phyloP scores from a whole-genome alignment of 2,113 vertebrate species.

The Hippoglossus stenolepis region DNA sequence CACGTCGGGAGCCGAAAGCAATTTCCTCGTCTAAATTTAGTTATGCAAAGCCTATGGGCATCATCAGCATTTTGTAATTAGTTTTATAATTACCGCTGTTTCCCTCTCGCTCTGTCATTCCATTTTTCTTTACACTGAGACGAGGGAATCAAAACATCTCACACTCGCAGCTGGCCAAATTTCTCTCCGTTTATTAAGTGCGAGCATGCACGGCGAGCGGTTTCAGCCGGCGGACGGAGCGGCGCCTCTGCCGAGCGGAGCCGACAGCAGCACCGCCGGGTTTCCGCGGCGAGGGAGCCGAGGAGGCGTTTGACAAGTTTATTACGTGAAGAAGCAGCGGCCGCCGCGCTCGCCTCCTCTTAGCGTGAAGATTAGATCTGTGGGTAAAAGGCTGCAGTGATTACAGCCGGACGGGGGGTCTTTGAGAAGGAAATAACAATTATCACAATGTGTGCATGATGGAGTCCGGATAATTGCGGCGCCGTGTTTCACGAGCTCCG shows the following conservation, averaged over 20 bases:
- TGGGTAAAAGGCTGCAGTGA: slow-evolving; percentile 26
- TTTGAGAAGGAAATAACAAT: slow-evolving; percentile 19
- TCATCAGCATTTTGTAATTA: slow-evolving; percentile 99
- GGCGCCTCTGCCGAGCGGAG: neutral
- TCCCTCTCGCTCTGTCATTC: slow-evolving; percentile 93
- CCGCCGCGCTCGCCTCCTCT: neutral
- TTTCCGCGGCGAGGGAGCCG: neutral
- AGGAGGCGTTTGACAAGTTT: slow-evolving; percentile 25
- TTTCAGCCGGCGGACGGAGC: slow-evolving; percentile 18
- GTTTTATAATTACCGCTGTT: slow-evolving; percentile 99
- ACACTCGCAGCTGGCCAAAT: slow-evolving; percentile 96
- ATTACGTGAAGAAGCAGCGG: slow-evolving; percentile 17
- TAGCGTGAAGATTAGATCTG: slow-evolving; percentile 26
- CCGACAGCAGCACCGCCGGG: neutral
- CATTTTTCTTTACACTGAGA: slow-evolving; percentile 96
- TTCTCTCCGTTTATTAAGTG: slow-evolving; percentile 92
- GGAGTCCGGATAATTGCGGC: neutral
- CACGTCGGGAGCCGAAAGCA: slow-evolving; percentile 94
- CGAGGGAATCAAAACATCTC: slow-evolving; percentile 95
- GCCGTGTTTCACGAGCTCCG: neutral
- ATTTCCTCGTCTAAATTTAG: slow-evolving; percentile 99
- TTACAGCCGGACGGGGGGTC: slow-evolving; percentile 1
- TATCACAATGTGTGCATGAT: slow-evolving; percentile 19
- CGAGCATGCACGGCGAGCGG: slow-evolving; percentile 47
- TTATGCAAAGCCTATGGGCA: slow-evolving; percentile 99